Evolutionary conservation across 92 coral and sea anemone species (phyloP).

Genomic region (Parazoanthus atlanticus): DNA sequence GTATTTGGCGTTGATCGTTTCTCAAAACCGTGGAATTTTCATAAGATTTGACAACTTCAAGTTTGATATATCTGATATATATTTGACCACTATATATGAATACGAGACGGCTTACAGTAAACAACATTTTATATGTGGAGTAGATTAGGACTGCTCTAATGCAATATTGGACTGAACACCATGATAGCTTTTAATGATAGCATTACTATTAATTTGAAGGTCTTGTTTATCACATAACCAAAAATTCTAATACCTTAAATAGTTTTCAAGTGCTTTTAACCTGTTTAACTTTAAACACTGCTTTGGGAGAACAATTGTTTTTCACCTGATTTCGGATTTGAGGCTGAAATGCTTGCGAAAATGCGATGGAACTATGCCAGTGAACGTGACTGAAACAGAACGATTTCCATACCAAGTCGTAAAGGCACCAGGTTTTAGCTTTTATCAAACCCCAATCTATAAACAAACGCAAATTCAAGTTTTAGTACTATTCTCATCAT

Average conservation of each 20-base stretch:
- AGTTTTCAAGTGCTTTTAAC: not conserved
- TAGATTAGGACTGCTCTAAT: no score
- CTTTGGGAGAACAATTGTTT: not conserved
- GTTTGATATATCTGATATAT: no score
- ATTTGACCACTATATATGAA: no score
- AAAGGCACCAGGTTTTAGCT: conserved; percentile 21
- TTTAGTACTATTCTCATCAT: not conserved
- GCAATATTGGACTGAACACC: no score
- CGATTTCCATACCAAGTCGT: conserved; percentile 16
- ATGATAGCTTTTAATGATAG: no score
- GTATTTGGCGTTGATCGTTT: no score
- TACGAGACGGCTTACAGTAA: no score
- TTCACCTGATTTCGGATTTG: not conserved
- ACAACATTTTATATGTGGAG: no score
- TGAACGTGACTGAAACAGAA: conserved; percentile 20
- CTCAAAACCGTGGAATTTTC: no score
- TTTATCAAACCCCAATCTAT: conserved; percentile 20
- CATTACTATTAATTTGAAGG: no score
- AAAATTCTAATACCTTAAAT: not conserved
- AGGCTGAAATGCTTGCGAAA: not conserved
- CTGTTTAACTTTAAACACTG: no score
- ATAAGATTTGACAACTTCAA: no score
- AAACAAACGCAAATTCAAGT: not conserved
- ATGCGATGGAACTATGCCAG: not conserved
- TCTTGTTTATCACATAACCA: not conserved